These are phyloP conservation scores for Circaetus gallicus DNA, from an alignment of 2,113 vertebrate genomes.

Conservation along the genomic window DNA sequence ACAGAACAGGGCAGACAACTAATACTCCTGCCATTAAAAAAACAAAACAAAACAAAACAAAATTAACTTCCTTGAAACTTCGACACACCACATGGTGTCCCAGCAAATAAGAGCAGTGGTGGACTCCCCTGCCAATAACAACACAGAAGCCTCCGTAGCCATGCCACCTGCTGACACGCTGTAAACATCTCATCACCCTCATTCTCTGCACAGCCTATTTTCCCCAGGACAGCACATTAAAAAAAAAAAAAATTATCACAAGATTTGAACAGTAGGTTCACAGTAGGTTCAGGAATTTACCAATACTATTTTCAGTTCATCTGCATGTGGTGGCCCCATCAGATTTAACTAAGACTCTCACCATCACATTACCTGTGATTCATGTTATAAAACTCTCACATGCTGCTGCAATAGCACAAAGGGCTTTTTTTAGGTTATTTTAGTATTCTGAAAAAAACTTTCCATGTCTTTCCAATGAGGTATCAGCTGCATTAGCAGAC, in stretches of 20 bases:
- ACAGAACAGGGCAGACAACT: neutral
- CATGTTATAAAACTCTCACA: neutral
- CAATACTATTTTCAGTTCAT: neutral
- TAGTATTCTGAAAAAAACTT: neutral
- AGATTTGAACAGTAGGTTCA: neutral
- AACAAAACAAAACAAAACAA: neutral
- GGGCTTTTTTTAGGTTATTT: neutral
- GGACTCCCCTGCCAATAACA: neutral
- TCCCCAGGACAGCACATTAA: neutral
- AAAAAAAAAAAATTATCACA: neutral
- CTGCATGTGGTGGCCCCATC: neutral
- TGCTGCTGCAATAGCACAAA: neutral
- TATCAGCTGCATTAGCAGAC: neutral
- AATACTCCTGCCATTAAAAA: neutral
- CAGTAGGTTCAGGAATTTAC: neutral
- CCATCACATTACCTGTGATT: neutral
- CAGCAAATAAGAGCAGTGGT: neutral
- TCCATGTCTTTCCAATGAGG: neutral
- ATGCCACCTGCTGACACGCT: neutral
- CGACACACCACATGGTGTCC: accelerated
- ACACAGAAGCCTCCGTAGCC: neutral
- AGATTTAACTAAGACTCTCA: neutral
- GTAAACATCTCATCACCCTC: too few species aligned
- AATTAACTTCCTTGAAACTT: neutral
- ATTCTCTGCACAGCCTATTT: too few species aligned